Evolutionary conservation across 2,797 vertebrate species (phyloP), one percentile per base, ranked within the genome.

Genomic region (Lithobates pipiens): DNA sequence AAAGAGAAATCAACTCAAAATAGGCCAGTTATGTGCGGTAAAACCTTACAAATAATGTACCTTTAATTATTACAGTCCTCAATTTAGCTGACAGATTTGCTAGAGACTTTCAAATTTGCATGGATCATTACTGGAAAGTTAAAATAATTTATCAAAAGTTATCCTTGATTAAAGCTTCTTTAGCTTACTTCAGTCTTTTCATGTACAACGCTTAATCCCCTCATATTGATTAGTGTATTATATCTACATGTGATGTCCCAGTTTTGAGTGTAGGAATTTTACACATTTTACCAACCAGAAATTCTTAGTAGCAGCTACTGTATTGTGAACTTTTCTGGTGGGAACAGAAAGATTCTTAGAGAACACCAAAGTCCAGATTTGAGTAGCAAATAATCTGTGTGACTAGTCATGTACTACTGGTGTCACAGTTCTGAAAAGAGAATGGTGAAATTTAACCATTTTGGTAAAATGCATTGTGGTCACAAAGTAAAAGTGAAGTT

Each of bases 101-200:
- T 23, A 6, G 21, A 61, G 54, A 6, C 18, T 61, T 61, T 23
- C 21, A 23, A 57, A 81, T 81, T 81, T 81, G 25, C 46, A 81
- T 81, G 50, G 68, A 39, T 25, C 2, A 34, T 72, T 68, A 80
- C 50, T 54, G 83, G 5, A 77, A 46, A 76, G 77, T 82, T 1
- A 78, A 86, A 68, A 44, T 61, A 61, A 32, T 63, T 74, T 90
- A 86, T 82, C 82, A 0, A 89, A 89, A 89, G 74, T 54, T 32
- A 86, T 72, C 0, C 0, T 63, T 0, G 67, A 16, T 77, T 67
- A 85, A 73, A 85, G 86, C 73, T 88, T 79, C 21, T 18, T 50
- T 15, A 57, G 68, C 32, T 81, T 50, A 18, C 23, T 34, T 57
- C 71, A 34, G 25, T 61, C 69, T 61, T 81, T 61, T 57, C 50